phyloP scores from a whole-genome alignment of 2,888 invertebrate species.

The Malthinus flaveolus region DNA sequence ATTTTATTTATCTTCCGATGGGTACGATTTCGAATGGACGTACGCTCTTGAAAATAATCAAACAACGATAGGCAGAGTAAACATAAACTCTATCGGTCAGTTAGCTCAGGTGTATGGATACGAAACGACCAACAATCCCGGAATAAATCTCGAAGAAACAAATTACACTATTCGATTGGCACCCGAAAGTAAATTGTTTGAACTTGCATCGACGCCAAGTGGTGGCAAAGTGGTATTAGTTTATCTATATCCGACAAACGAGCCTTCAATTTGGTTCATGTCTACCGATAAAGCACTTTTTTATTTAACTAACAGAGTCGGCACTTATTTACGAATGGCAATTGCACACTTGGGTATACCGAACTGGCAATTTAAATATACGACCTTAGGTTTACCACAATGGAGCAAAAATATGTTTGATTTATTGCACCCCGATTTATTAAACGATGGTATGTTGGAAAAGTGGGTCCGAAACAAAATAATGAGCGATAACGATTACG shows the following conservation, averaged over 20 bases:
- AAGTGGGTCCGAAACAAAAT: neutral
- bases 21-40: slow-evolving; percentile 78
- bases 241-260: slow-evolving; percentile 51
- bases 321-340: slow-evolving; percentile 84
- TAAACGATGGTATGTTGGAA: neutral
- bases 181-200: slow-evolving; percentile 56
- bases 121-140: slow-evolving; percentile 39
- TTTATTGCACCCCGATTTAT: neutral
- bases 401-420: slow-evolving; percentile 70
- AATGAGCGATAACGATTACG: neutral
- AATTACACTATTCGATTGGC: slow-evolving; percentile 49
- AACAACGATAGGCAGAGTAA: slow-evolving; percentile 38
- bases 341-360: slow-evolving; percentile 87
- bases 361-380: slow-evolving; percentile 85
- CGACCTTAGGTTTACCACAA: slow-evolving; percentile 73
- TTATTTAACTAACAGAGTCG: slow-evolving; percentile 79
- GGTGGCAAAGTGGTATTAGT: slow-evolving; percentile 55
- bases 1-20: slow-evolving; percentile 81
- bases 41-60: slow-evolving; percentile 74
- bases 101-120: slow-evolving; percentile 40
- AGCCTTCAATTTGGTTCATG: slow-evolving; percentile 55
- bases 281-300: slow-evolving; percentile 67
- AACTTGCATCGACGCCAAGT: slow-evolving; percentile 51
- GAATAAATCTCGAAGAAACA: slow-evolving; percentile 39
- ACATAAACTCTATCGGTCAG: slow-evolving; percentile 40